Base-by-base conservation (phyloP, 2,888 invertebrate species). In the Tetropium fuscum region DNA sequence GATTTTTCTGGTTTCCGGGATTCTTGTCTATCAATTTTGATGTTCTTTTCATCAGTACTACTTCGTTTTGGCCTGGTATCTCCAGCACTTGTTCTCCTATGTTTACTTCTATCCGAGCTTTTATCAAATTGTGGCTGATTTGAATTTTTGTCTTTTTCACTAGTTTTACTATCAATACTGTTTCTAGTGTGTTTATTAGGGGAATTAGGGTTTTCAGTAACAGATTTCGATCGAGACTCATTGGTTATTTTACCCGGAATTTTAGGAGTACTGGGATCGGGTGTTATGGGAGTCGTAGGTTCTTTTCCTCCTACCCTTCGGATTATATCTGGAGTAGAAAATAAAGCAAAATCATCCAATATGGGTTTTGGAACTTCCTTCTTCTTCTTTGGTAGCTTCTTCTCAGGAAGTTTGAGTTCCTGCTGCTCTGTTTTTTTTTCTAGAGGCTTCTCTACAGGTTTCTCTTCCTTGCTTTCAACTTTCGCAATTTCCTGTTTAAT, bases 241-340 rank as follows among this genome's bases (percentile, higher is more conserved):
- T 66, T 72, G 7, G 74, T 70, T 48, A 81, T 79, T 72, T 80
- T 84, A 1, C 74, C 77, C 5, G 80, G 73, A 61, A 80, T 82
- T 6, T 65, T 49, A 41, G 58, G 40, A 49, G 48, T 56, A 44
- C 36, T 19, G 58, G 63, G 55, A 49, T 74, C 72, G 8, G 77
- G 63, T 10, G 74, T 66, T 15, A 70, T 64, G 30, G 77, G 70
- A 18, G 78, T 75, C 6, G 71, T 66, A 3, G 76, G 64, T 19
- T 76, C 75, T 57, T 82, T 77, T 11, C 83, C 66, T 38, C 72
- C 78, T 10, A 91, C 89, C 70, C 91, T 84, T 70, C 90, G 84
- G 57, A 91, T 91, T 51, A 92, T 90, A 83, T 92, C 92, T 13
- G 92, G 92, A 34, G 91, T 88, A 3, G 92, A 91, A 78, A 92